phyloP scores from a whole-genome alignment of 1,140 invertebrate genomes.

The Lepidotrigona ventralis region DNA sequence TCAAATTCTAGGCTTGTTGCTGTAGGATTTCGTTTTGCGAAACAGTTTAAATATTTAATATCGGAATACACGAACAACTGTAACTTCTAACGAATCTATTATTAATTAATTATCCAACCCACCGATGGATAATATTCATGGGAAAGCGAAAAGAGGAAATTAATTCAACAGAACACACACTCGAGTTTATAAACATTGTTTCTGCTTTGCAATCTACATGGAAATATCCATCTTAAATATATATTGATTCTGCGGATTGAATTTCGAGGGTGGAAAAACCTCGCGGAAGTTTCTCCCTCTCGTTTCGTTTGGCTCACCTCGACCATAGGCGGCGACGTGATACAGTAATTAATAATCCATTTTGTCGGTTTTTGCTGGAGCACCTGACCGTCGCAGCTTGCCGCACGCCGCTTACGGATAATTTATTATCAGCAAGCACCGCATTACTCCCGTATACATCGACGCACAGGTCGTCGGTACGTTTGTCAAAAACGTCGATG shows the following conservation, averaged over 20 bases:
- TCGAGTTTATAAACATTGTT: background rate
- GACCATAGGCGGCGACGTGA: conserved; percentile 51
- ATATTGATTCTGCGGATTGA: background rate
- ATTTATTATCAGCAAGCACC: conserved; percentile 71
- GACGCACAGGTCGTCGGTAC: conserved; percentile 34
- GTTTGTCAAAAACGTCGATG: conserved; percentile 45
- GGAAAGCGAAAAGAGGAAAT: no score
- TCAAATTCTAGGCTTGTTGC: no score
- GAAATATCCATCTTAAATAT: background rate
- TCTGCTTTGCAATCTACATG: background rate
- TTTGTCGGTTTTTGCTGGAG: conserved; percentile 69
- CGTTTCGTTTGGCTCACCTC: background rate
- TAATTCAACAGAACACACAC: no score
- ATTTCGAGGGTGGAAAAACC: conserved; percentile 31
- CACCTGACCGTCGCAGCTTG: conserved; percentile 67
- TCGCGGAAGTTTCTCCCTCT: conserved; percentile 5
- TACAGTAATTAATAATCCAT: conserved; percentile 79
- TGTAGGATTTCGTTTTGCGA: no score
- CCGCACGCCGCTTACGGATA: conserved; percentile 66
- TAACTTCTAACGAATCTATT: no score
- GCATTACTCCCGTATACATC: conserved; percentile 56
- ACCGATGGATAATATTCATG: no score
- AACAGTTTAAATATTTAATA: no score
- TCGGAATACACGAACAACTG: no score
- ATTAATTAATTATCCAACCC: no score